Conservation (phyloP, 2,113 vertebrate species). For the Brienomyrus longianalis region DNA sequence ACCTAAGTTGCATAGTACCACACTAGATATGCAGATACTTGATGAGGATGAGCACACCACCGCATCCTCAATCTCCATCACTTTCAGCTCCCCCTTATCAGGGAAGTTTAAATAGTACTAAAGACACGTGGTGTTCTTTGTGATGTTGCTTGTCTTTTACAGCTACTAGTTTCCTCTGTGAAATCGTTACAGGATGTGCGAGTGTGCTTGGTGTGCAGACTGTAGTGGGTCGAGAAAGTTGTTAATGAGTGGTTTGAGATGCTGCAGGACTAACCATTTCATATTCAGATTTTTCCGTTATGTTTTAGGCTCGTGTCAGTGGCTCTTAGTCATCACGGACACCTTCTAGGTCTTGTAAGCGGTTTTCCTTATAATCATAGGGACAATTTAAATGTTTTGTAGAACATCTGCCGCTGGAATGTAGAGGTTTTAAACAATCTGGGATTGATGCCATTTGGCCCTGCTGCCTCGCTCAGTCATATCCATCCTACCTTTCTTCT, state of each 20-base stretch:
- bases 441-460: not conserved
- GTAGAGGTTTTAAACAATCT: not conserved
- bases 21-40: not conserved
- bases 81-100: not conserved
- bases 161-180: not conserved
- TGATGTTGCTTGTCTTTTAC: not conserved
- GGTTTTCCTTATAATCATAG: not conserved
- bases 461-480: not conserved
- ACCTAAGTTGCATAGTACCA: not conserved
- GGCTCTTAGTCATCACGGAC: not conserved
- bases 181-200: not conserved
- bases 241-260: not conserved
- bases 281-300: not conserved
- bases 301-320: not conserved
- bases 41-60: not conserved
- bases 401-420: not conserved
- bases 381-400: not conserved
- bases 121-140: not conserved
- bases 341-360: not conserved
- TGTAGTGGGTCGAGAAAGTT: not conserved
- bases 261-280: not conserved
- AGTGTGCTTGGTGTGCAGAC: not conserved
- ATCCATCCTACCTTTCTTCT: not conserved
- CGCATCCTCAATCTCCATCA: not conserved
- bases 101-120: not conserved